Evolutionary conservation across 2,888 invertebrate species (phyloP).

Genomic region (Antheraea assamensis): DNA sequence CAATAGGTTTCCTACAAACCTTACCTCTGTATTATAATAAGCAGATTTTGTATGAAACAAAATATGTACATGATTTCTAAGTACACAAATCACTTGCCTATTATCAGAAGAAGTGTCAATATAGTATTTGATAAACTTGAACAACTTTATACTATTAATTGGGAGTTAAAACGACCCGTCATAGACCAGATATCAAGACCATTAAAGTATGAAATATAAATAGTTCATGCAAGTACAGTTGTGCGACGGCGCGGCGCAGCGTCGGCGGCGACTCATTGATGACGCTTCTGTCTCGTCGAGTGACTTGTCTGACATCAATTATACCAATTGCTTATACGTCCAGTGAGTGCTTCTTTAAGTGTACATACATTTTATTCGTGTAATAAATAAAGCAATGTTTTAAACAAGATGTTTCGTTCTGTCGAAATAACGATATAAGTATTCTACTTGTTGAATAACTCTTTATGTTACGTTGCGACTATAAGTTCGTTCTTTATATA

Average conservation of each 20-base stretch:
- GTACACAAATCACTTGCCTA: background rate
- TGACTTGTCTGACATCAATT: slow-evolving; percentile 54
- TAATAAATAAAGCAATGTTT: slow-evolving; percentile 35
- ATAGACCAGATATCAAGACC: slow-evolving; percentile 36
- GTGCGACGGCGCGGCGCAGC: slow-evolving; percentile 28
- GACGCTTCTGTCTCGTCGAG: slow-evolving; percentile 47
- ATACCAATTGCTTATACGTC: slow-evolving; percentile 59
- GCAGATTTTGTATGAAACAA: background rate
- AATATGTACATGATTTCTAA: background rate
- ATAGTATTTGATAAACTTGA: slow-evolving; percentile 31
- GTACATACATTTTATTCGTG: slow-evolving; percentile 45
- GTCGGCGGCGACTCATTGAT: slow-evolving; percentile 42
- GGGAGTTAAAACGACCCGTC: slow-evolving; percentile 32
- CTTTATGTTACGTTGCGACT: slow-evolving; percentile 35
- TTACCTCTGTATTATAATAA: background rate
- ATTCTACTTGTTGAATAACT: slow-evolving; percentile 49
- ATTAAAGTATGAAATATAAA: slow-evolving; percentile 36
- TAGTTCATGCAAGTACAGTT: slow-evolving; percentile 50
- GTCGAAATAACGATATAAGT: slow-evolving; percentile 38
- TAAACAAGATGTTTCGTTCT: slow-evolving; percentile 39
- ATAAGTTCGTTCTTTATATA: slow-evolving; percentile 29
- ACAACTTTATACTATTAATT: slow-evolving; percentile 33
- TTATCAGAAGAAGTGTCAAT: slow-evolving; percentile 24
- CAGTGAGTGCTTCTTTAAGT: slow-evolving; percentile 36
- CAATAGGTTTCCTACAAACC: background rate